Base-by-base conservation (phyloP, 92 coral and sea anemone species). In the Palythoa grandiflora region DNA sequence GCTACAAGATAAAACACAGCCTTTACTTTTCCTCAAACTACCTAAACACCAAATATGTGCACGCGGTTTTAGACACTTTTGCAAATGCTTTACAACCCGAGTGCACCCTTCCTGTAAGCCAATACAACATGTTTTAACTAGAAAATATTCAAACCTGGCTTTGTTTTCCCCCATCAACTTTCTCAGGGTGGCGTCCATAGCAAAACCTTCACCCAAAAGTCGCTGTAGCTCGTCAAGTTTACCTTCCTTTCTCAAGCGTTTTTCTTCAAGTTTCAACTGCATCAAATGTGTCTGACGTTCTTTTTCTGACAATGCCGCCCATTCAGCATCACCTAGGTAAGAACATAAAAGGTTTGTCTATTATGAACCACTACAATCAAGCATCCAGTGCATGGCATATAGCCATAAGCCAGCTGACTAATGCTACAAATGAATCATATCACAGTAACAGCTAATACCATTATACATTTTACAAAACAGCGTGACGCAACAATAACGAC, bases 111-210 rank as follows among this genome's bases (percentile, higher is more conserved):
- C 14, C 9, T 1, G 11, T 53, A 9, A 6, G 38, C 20, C 10
- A 68, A 21, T 0, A 68, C 12, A 10, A 2, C n/a, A 59, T 59
- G 4, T 59, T 28, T n/a, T 28, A 1, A 2, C 37, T 2, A 9
- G 16, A 44, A 47, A 40, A 50, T 2, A 7, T 5, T 35, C 68
- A 77, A 66, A 96, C 98, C 98, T 95, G 66, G 98, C 96, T 89
- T 89, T 92, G 47, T 97, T 97, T 81, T 97, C 99, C 59, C 99
- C 99, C 94, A 97, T 90, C 50, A 97, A 89, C 48, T 94, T 97
- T 85, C 91, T 93, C 7, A 97, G 91, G 80, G 94, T 97, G 16
- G 98, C 98, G 76, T 97, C 99, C 92, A 91, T 94, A 16, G 95
- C 99, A 73, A 97, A 94, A 6, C 99, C 98, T 75, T 95, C 97